Percentiles rank a stretch among this genome's conserved stretches.
Evolutionary conservation across 2,113 vertebrate species (phyloP).

Genomic region (Peucedramus taeniatus): DNA sequence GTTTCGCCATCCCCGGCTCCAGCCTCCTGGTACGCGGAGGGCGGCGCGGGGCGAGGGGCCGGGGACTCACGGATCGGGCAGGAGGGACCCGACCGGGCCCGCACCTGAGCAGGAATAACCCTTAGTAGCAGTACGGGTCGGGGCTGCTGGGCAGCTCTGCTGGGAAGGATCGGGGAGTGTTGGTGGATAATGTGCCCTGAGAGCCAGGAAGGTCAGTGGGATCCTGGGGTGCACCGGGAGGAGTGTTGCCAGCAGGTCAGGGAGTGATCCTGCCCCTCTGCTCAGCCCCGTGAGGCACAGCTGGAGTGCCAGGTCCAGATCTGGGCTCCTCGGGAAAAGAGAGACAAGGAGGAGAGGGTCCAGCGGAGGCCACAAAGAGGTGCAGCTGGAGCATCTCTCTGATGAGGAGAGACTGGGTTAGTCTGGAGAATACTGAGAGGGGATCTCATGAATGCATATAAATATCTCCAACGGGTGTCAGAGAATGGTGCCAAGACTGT

Average conservation of each 20-base stretch:
- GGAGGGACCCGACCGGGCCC: background rate
- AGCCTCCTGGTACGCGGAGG: slow-evolving; percentile 83
- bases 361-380: background rate
- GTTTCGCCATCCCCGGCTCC: slow-evolving; percentile 95
- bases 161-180: background rate
- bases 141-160: background rate
- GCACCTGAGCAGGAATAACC: background rate
- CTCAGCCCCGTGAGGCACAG: background rate
- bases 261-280: background rate
- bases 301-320: no score
- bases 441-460: background rate
- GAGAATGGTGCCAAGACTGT: background rate
- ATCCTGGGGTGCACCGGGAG: background rate
- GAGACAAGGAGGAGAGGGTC: background rate
- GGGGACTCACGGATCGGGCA: background rate
- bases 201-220: background rate
- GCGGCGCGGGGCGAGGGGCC: background rate
- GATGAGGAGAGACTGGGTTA: background rate
- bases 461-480: background rate
- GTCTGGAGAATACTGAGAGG: background rate
- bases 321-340: background rate
- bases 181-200: background rate
- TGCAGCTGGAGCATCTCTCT: background rate
- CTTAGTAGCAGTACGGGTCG: no score
- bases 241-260: background rate